Evolutionary conservation across 1,140 invertebrate species (phyloP).

Genomic region (Zaprionus vittiger): DNA sequence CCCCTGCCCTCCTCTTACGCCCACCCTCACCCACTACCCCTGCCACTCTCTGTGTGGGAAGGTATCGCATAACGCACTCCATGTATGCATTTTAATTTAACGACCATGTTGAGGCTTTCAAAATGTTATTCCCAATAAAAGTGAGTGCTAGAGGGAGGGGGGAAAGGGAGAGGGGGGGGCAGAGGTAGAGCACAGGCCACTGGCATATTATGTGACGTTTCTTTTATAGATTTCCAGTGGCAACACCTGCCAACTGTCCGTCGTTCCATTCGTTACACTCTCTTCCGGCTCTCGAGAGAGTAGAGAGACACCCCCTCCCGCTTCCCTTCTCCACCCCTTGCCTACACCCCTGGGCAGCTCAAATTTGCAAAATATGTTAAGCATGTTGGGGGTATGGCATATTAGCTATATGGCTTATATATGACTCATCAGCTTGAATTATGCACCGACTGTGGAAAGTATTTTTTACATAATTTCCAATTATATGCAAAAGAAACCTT

Average conservation of each 20-base stretch:
- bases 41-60: constrained; percentile 13
- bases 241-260: constrained; percentile 65
- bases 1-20: neutral
- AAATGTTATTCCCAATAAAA: constrained; percentile 83
- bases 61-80: constrained; percentile 50
- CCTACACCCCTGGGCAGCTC: neutral
- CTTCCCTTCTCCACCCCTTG: too few species aligned
- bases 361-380: neutral
- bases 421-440: too few species aligned
- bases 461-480: too few species aligned
- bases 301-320: neutral
- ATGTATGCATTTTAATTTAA: constrained; percentile 70
- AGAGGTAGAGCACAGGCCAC: neutral
- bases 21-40: neutral
- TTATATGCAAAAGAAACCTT: too few species aligned
- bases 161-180: neutral
- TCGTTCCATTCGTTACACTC: neutral
- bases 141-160: neutral
- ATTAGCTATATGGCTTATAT: neutral
- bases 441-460: too few species aligned
- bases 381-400: neutral
- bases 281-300: neutral
- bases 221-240: constrained; percentile 43
- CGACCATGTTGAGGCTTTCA: constrained; percentile 68
- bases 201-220: constrained; percentile 21